These are phyloP conservation scores for Myiozetetes cayanensis DNA, from an alignment of 2,113 vertebrate genomes.

Conservation along the genomic window DNA sequence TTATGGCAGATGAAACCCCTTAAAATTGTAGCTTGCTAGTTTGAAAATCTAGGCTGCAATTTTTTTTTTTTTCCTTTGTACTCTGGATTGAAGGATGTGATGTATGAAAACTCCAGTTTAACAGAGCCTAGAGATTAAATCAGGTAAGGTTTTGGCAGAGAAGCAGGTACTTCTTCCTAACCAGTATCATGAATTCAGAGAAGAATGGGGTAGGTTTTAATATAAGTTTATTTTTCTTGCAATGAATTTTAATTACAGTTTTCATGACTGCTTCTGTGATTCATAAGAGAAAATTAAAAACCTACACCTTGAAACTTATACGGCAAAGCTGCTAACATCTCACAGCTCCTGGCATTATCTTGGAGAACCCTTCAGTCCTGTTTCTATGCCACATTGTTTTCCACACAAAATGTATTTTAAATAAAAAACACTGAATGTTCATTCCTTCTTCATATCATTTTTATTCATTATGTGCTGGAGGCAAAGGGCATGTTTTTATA, in stretches of 20 bases:
- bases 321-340: constrained; percentile 57
- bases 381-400: constrained; percentile 73
- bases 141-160: constrained; percentile 49
- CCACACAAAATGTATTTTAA: constrained; percentile 70
- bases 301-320: constrained; percentile 64
- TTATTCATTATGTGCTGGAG: constrained; percentile 52
- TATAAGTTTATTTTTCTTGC: constrained; percentile 63
- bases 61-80: neutral
- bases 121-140: constrained; percentile 26
- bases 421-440: constrained; percentile 67
- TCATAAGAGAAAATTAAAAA: constrained; percentile 70
- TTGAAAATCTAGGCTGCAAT: neutral
- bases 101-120: neutral
- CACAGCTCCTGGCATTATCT: constrained; percentile 64
- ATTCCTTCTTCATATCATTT: constrained; percentile 58
- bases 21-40: neutral
- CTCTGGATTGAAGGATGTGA: neutral
- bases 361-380: constrained; percentile 58
- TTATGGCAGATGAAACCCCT: neutral
- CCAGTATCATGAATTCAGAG: constrained; percentile 23
- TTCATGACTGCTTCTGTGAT: constrained; percentile 56
- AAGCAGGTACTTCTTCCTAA: constrained; percentile 27
- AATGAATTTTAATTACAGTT: constrained; percentile 75
- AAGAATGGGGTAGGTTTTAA: constrained; percentile 57
- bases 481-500: constrained; percentile 63